Base-by-base conservation (phyloP, 2,888 invertebrate genomes). In the Bellardia bayeri region DNA sequence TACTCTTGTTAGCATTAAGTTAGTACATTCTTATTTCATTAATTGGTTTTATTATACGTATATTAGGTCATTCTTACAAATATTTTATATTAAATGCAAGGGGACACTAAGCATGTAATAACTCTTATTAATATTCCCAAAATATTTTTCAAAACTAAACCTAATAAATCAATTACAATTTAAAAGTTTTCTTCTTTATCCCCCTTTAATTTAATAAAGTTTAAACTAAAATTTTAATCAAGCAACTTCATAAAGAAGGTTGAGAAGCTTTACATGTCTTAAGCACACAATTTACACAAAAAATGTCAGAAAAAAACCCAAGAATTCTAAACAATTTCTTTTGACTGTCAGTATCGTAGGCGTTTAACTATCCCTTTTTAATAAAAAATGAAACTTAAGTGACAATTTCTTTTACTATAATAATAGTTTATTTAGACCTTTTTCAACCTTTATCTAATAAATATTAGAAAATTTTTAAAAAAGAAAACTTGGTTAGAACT, bases 381-480 rank as follows among this genome's bases (percentile, higher is more conserved):
- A 45, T 37, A 14, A 61, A 16, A 40, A n/a, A 42, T 11, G 6
- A n/a, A 54, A 51, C 30, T 33, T 45, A 81, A 54, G 49, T 33
- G 63, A 72, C 64, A 72, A 64, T 37, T 72, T 33, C 45, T 63
- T n/a, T 54, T 7, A 5, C 80, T 49, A 71, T 37, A 63, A 54
- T 40, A 72, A 51, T n/a, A 23, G 40, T 45, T 16, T 16, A 8
- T 30, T n/a, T 8, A 64, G 54, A 81, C 54, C 71, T 16, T 72
- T 81, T 69, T 40, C n/a, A 71, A 30, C 69, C 61, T 71, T 72
- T 45, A 56, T 64, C 16, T 54, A 64, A 72, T 64, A 81, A 64
- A 81, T 64, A 81, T 33, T 14, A 37, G 30, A 49, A 58, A 45
- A 37, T 33, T 64, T 8, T 1, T 0, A 51, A 45, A 23, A 13